Percentiles rank a stretch among this genome's conserved stretches.
phyloP scores from a whole-genome alignment of 2,113 vertebrate species.

The Mormoops blainvillei region DNA sequence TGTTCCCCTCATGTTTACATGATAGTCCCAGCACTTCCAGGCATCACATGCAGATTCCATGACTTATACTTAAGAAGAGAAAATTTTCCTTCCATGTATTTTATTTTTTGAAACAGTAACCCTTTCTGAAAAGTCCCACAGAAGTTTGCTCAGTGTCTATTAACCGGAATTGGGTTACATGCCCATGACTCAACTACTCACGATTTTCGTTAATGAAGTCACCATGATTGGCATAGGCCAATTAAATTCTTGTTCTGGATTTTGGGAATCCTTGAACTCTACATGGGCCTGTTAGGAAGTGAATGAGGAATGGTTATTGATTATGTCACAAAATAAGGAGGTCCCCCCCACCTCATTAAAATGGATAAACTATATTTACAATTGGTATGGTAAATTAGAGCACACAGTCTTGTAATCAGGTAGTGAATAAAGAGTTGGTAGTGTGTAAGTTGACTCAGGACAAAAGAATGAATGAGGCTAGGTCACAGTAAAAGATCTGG shows the following conservation, averaged over 20 bases:
- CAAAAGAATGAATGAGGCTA: slow-evolving; percentile 20
- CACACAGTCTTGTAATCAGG: background rate
- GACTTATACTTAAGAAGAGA: background rate
- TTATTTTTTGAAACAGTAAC: background rate
- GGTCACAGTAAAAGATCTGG: background rate
- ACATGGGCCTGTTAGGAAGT: background rate
- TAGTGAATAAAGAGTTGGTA: slow-evolving; percentile 46
- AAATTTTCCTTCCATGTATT: background rate
- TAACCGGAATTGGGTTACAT: background rate
- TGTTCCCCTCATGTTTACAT: background rate
- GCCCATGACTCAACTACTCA: background rate
- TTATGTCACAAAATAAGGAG: background rate
- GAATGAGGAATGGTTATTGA: background rate
- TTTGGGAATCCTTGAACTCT: background rate
- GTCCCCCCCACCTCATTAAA: background rate
- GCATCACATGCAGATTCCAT: background rate
- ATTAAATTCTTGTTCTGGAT: background rate
- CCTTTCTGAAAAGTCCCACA: background rate
- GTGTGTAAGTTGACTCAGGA: slow-evolving; percentile 12
- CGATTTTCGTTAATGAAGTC: background rate
- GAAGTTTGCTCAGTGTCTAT: background rate
- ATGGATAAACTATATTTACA: slow-evolving; percentile 7
- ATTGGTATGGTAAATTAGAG: background rate
- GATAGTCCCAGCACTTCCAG: background rate
- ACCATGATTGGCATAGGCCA: background rate